Evolutionary conservation across 1,140 invertebrate genomes (phyloP).

Genomic region (Sinella curviseta): DNA sequence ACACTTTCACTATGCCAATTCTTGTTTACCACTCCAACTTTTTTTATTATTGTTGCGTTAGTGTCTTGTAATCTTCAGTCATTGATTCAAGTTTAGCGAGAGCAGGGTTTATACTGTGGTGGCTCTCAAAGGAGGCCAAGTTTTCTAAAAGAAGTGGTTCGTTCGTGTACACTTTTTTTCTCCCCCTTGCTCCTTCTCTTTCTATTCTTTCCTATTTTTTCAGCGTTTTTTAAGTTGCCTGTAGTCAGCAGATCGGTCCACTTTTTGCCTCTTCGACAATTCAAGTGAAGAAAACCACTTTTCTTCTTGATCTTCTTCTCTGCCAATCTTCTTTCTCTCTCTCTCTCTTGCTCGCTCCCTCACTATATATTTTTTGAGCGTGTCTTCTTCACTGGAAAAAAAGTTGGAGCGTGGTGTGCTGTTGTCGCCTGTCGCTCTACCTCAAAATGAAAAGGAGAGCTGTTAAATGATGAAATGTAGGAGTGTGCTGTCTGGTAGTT

Average conservation of each 20-base stretch:
- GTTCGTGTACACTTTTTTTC: neutral
- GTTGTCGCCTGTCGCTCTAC: too few relatives aligned
- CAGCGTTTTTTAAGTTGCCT: neutral
- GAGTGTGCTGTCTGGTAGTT: neutral
- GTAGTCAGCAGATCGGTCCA: neutral
- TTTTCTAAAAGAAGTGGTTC: neutral
- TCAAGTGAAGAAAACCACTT: conserved; percentile 16
- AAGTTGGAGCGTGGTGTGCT: too few relatives aligned
- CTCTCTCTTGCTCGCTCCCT: neutral
- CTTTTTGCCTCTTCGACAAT: conserved; percentile 10
- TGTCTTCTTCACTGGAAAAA: neutral
- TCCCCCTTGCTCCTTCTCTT: neutral
- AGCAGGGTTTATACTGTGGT: neutral
- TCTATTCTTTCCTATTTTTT: neutral
- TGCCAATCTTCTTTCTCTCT: neutral
- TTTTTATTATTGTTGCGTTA: neutral
- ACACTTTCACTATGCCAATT: neutral
- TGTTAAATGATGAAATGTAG: too few relatives aligned
- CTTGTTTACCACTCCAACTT: neutral
- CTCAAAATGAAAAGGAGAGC: too few relatives aligned
- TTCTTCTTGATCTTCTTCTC: conserved; percentile 12
- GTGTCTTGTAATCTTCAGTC: neutral
- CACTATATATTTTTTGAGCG: neutral
- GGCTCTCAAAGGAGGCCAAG: neutral
- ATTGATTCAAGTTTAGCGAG: neutral